Evolutionary conservation across 2,113 vertebrate species (phyloP).

Genomic region (Periophthalmodon schlosseri): DNA sequence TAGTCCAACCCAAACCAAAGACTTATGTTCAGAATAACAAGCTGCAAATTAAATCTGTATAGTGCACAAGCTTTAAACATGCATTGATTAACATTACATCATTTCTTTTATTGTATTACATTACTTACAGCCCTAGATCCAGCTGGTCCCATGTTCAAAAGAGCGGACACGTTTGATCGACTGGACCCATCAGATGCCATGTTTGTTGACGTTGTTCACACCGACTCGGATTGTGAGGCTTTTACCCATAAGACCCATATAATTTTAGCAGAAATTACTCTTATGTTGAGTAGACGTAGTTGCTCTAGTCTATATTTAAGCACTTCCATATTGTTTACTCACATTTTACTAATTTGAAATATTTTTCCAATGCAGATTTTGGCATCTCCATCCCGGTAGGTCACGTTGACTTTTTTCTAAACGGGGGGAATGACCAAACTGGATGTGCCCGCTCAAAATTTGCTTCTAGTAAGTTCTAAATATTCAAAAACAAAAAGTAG

Average conservation of each 20-base stretch:
- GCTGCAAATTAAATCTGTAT: too few species aligned
- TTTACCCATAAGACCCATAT: too few species aligned
- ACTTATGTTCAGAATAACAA: too few species aligned
- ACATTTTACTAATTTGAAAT: background rate
- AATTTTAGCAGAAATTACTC: background rate
- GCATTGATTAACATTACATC: background rate
- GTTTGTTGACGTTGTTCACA: constrained; percentile 95
- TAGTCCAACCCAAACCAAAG: too few species aligned
- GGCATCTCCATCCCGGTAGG: constrained; percentile 96
- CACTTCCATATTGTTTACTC: background rate
- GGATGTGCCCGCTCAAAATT: constrained; percentile 81
- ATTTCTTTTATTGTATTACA: background rate
- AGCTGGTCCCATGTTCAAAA: constrained; percentile 90
- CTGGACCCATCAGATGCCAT: constrained; percentile 89
- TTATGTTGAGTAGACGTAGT: background rate
- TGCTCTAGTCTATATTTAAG: background rate
- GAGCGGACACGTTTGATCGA: constrained; percentile 82
- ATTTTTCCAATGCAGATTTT: constrained; percentile 79
- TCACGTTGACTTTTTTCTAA: constrained; percentile 92
- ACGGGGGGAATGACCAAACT: constrained; percentile 92
- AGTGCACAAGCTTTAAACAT: background rate
- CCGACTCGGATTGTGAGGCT: constrained; percentile 90
- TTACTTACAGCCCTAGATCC: constrained; percentile 85
- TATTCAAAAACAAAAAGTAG: background rate
- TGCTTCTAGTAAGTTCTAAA: constrained; percentile 64